Base-by-base conservation (phyloP, 2,113 vertebrate species). In the Oostethus manadensis region DNA sequence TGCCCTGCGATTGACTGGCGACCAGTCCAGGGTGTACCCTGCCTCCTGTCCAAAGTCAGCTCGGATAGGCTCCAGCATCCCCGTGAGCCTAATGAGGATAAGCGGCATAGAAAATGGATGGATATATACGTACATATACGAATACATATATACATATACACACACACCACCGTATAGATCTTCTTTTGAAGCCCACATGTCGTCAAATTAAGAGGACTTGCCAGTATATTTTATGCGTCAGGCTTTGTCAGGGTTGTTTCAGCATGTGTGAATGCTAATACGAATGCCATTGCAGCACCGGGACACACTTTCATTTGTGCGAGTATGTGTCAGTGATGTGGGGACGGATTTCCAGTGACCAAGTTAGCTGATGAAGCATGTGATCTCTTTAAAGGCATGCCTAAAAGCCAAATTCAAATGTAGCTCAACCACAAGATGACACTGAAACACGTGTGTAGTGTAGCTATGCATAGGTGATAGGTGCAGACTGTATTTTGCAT, bases 301-400 rank as follows among this genome's bases (percentile, higher is more conserved):
- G 8, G 4, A 20, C 10, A 40, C 29, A 35, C 8, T 33, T n/a
- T 21, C 14, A 22, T 54, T 22, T 51, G 26, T 16, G 2, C 64
- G 18, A 35, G 42, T 58, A 29, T 51, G 54, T 62, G 53, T 51
- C 58, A 10, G 38, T 70, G 33, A 33, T 29, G 33, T 65, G 72
- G 55, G 68, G 62, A 44, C 56, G 54, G 70, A 51, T 64, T 68
- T 75, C 64, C 64, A 51, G 60, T 85, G 83, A 85, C 84, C 80
- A 81, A 84, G 79, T 83, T 81, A 85, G 66, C 74, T 77, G 78
- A 76, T 85, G 83, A 83, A 77, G 82, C 84, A 78, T 84, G 77
- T 84, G 77, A 88, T 84, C 69, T 82, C 62, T 74, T 86, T 78
- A 82, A 83, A 79, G 69, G 64, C 64, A 78, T 64, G 67, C 57